Conservation (phyloP, 2,888 invertebrate species). For the Sicus ferrugineus region DNA sequence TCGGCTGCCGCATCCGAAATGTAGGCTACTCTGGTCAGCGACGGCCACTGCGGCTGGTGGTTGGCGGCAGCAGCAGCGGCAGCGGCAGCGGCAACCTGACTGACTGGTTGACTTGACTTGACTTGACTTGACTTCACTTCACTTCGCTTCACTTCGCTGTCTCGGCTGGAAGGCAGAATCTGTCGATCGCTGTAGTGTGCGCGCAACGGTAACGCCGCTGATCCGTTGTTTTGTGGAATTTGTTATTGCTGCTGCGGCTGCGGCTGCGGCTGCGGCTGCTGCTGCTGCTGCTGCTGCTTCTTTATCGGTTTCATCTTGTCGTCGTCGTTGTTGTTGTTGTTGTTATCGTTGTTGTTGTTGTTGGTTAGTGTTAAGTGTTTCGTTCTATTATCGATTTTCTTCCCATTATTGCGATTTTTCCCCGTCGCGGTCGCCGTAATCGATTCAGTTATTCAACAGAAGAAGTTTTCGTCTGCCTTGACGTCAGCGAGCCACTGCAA, state of each 20-base stretch:
- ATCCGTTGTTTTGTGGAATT: slow-evolving; percentile 2
- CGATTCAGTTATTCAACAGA: slow-evolving; percentile 4
- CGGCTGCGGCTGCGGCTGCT: no score
- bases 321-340: no score
- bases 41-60: background rate
- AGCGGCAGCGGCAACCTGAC: no score
- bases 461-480: background rate
- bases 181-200: background rate
- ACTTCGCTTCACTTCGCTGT: no score
- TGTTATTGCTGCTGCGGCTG: background rate
- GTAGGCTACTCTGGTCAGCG: no score
- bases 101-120: background rate
- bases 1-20: no score
- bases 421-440: background rate
- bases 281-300: background rate
- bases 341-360: no score
- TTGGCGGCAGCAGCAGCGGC: background rate
- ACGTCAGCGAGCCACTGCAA: background rate
- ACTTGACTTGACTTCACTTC: no score
- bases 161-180: background rate
- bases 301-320: background rate
- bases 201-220: background rate
- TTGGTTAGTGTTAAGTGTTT: background rate
- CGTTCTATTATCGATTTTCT: slow-evolving; percentile 6
- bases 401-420: background rate